Percentiles rank a stretch among this genome's conserved stretches.
Evolutionary conservation across 2,797 vertebrate species (phyloP).

Genomic region (Chromobotia macracanthus): DNA sequence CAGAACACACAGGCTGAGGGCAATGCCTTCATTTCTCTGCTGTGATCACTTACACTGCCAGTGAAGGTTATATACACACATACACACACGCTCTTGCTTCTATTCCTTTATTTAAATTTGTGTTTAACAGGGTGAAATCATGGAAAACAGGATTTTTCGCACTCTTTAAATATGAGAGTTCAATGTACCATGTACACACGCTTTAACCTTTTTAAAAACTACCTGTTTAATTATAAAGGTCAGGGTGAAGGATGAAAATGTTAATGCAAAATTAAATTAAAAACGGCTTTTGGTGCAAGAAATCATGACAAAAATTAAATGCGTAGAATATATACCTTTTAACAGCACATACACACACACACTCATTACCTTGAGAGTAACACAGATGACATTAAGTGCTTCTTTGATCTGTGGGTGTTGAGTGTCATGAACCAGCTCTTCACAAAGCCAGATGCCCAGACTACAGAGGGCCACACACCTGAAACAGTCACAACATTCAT

Average conservation of each 20-base stretch:
- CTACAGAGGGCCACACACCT: constrained; percentile 98
- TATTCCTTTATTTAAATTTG: constrained; percentile 10
- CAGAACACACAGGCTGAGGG: constrained; percentile 31
- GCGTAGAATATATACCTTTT: too few species aligned
- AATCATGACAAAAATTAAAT: not conserved
- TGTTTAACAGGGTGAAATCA: constrained; percentile 24
- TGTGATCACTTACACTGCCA: constrained; percentile 25
- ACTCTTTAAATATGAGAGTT: not conserved
- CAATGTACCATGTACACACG: not conserved
- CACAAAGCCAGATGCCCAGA: constrained; percentile 96
- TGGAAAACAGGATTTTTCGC: not conserved
- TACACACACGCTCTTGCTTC: constrained; percentile 27
- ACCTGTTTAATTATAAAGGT: not conserved
- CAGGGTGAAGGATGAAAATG: not conserved
- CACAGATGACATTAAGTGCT: constrained; percentile 96
- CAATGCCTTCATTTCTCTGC: constrained; percentile 40
- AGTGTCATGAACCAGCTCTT: constrained; percentile 91
- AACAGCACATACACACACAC: not conserved
- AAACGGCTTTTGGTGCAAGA: not conserved
- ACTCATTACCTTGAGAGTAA: constrained; percentile 90
- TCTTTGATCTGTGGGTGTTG: constrained; percentile 96
- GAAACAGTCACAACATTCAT: constrained; percentile 45
- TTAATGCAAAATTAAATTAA: not conserved
- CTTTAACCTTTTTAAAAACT: not conserved
- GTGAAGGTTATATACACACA: constrained; percentile 17